Conservation (phyloP, 1,140 invertebrate species). For the Pteromalus puparum region DNA sequence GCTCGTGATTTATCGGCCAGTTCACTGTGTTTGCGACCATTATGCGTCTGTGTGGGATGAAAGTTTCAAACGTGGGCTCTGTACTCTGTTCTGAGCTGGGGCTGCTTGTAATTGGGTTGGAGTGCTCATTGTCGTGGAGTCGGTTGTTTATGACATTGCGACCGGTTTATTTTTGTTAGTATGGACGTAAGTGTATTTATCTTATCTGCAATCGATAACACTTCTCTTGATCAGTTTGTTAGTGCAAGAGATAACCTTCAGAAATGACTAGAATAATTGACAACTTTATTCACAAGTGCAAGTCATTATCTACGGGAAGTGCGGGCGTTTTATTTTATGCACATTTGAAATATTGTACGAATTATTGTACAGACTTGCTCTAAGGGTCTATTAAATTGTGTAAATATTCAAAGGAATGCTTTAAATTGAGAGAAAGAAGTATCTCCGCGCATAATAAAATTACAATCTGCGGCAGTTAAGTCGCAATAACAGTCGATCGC, state of each 20-base stretch:
- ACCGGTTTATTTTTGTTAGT: background rate
- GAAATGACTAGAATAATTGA: background rate
- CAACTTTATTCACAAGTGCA: background rate
- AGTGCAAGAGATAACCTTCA: no score
- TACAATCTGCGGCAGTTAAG: constrained; percentile 4
- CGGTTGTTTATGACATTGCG: background rate
- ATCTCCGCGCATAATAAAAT: constrained; percentile 32
- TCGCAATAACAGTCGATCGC: background rate
- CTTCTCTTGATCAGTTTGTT: no score
- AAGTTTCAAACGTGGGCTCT: background rate
- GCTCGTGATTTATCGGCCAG: constrained; percentile 35
- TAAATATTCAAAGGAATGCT: background rate
- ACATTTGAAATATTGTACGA: background rate
- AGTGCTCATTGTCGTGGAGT: constrained; percentile 3
- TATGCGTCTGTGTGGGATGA: background rate
- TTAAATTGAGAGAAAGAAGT: background rate
- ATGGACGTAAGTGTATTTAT: background rate
- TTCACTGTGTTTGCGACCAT: background rate
- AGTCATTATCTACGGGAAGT: background rate
- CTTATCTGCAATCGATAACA: background rate
- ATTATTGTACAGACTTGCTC: no score
- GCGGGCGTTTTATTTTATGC: background rate
- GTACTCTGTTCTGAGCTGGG: background rate
- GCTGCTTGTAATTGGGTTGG: constrained; percentile 4
- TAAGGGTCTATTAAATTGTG: no score